Percentiles rank a stretch among this genome's conserved stretches.
Conservation (phyloP, 1,140 invertebrate genomes). For the Lordiphosa clarofinis region DNA sequence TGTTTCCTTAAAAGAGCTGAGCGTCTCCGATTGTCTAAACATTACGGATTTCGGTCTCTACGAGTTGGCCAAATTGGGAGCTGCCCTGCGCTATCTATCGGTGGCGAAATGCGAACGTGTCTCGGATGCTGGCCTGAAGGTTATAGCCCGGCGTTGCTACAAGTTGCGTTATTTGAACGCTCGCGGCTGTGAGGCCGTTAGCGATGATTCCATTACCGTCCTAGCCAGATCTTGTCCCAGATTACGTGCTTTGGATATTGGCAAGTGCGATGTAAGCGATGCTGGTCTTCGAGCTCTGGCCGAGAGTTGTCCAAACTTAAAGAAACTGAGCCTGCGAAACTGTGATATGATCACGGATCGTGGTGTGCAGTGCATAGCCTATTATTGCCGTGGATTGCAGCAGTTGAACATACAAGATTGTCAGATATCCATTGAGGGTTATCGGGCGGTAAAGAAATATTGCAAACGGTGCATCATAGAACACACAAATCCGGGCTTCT, state of each 20-base stretch:
- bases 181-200: conserved; percentile 94
- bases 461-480: conserved; percentile 95
- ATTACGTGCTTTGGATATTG: conserved; percentile 91
- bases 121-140: conserved; percentile 91
- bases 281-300: conserved; percentile 90
- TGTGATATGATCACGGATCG: conserved; percentile 93
- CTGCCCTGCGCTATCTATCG: conserved; percentile 90
- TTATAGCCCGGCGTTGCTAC: conserved; percentile 93
- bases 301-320: conserved; percentile 93
- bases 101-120: conserved; percentile 94
- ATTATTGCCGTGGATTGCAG: conserved; percentile 91
- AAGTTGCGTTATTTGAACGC: conserved; percentile 94
- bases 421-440: conserved; percentile 91
- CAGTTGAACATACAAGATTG: conserved; percentile 96
- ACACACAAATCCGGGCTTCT: conserved; percentile 96
- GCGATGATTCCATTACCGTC: conserved; percentile 92
- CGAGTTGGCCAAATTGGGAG: conserved; percentile 92
- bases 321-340: conserved; percentile 92
- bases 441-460: conserved; percentile 93
- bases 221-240: conserved; percentile 91
- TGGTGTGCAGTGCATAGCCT: conserved; percentile 91
- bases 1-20: conserved; percentile 89
- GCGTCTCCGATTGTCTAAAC: conserved; percentile 92
- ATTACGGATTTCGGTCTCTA: conserved; percentile 95
- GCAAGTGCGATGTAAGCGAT: conserved; percentile 95